These are phyloP conservation scores for Cercocebus atys DNA, from an alignment of 2,113 vertebrate genomes.

Conservation along the genomic window DNA sequence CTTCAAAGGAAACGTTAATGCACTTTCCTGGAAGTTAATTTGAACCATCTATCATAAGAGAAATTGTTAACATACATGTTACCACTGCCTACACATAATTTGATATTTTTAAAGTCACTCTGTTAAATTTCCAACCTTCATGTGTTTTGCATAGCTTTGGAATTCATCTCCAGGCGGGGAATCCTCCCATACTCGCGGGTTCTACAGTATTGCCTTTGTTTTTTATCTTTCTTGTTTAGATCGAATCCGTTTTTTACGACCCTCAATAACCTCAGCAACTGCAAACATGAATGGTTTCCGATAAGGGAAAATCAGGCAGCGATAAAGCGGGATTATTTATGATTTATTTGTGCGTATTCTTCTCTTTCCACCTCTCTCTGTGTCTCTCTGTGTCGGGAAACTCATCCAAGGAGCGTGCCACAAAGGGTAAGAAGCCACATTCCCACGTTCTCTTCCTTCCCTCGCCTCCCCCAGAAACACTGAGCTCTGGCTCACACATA, in stretches of 20 bases:
- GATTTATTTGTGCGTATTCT: slow-evolving; percentile 75
- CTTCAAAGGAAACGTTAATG: slow-evolving; percentile 84
- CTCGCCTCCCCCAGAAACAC: slow-evolving; percentile 64
- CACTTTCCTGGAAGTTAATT: slow-evolving; percentile 86
- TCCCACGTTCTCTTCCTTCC: slow-evolving; percentile 47
- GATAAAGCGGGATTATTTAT: slow-evolving; percentile 78
- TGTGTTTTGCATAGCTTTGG: slow-evolving; percentile 54
- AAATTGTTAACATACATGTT: slow-evolving; percentile 85
- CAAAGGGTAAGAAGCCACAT: slow-evolving; percentile 66
- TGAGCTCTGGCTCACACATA: slow-evolving; percentile 32
- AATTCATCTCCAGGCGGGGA: background rate
- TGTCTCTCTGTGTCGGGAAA: slow-evolving; percentile 51
- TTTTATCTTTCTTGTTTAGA: slow-evolving; percentile 75
- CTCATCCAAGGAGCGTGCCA: slow-evolving; percentile 54
- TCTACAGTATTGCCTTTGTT: slow-evolving; percentile 53
- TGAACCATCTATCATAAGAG: slow-evolving; percentile 86
- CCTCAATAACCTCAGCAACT: slow-evolving; percentile 75
- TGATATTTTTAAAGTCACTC: slow-evolving; percentile 79
- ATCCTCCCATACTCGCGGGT: background rate
- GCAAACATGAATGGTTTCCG: slow-evolving; percentile 80
- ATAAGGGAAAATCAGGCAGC: slow-evolving; percentile 78
- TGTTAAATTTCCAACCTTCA: slow-evolving; percentile 75
- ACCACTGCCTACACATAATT: slow-evolving; percentile 82
- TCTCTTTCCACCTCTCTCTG: slow-evolving; percentile 48
- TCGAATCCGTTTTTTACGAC: slow-evolving; percentile 77